Evolutionary conservation across 64 coral and sea anemone genomes (phyloP).

Genomic region (Montipora efflorescens): DNA sequence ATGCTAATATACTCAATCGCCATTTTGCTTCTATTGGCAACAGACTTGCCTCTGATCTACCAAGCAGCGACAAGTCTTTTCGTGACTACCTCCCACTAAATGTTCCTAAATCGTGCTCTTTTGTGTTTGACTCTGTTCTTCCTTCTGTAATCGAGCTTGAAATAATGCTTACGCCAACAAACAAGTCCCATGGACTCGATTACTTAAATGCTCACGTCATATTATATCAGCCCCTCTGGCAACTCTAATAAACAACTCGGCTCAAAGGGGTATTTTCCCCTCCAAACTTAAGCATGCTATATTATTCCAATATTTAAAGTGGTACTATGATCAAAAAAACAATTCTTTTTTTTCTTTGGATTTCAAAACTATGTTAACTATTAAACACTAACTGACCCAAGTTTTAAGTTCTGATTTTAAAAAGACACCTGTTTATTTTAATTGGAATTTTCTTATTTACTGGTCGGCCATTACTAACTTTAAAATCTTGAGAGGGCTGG

Average conservation of each 20-base stretch:
- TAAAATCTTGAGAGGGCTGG: too few relatives aligned
- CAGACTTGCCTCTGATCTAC: conserved; percentile 41
- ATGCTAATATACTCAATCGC: conserved; percentile 28
- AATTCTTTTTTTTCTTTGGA: too few relatives aligned
- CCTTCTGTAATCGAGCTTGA: background rate
- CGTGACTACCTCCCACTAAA: background rate
- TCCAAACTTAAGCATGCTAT: background rate
- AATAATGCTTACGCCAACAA: conserved; percentile 29
- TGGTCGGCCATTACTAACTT: too few relatives aligned
- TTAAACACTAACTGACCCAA: background rate
- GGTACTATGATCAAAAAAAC: background rate
- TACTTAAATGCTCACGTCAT: background rate
- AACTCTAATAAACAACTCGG: conserved; percentile 37
- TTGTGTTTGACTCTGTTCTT: too few relatives aligned
- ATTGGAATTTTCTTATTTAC: too few relatives aligned
- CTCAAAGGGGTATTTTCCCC: conserved; percentile 4
- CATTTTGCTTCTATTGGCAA: conserved; percentile 55
- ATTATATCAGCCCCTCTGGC: conserved; percentile 19
- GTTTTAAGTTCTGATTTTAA: too few relatives aligned
- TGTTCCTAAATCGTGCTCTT: too few relatives aligned
- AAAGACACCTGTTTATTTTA: too few relatives aligned
- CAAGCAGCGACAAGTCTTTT: conserved; percentile 31
- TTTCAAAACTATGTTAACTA: background rate
- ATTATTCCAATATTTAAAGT: conserved; percentile 22
- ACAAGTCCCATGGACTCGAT: conserved; percentile 31